phyloP scores from a whole-genome alignment of 2,797 vertebrate genomes.

The Tarsius wallacei region DNA sequence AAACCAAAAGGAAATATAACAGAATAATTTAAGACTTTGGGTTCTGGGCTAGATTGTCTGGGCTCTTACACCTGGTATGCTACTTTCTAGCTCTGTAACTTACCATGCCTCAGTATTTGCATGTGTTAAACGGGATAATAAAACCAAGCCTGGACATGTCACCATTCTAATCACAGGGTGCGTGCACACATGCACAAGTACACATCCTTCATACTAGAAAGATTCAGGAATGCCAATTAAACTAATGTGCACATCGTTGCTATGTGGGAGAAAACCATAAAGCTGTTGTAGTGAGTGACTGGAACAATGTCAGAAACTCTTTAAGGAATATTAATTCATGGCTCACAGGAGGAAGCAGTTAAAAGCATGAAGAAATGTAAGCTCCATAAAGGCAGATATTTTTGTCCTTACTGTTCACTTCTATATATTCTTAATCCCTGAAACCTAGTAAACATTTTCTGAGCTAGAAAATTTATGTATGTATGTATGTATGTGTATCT shows the following conservation, averaged over 20 bases:
- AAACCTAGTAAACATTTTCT: slow-evolving; percentile 15
- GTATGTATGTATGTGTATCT: neutral
- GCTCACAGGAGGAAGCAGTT: neutral
- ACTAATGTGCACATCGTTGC: neutral
- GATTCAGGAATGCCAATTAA: neutral
- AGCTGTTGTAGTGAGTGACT: neutral
- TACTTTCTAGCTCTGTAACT: slow-evolving; percentile 23
- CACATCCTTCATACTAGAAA: neutral
- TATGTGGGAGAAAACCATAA: neutral
- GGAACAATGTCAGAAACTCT: neutral
- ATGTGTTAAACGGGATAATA: neutral
- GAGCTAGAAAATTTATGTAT: neutral
- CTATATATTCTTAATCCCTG: neutral
- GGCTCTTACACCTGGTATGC: neutral
- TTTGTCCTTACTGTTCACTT: neutral
- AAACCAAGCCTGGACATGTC: neutral
- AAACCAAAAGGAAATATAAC: slow-evolving; percentile 15
- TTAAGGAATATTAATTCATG: neutral
- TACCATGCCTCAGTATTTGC: neutral
- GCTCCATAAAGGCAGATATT: neutral
- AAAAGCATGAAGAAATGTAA: neutral
- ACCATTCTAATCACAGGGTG: neutral
- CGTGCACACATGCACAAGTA: neutral
- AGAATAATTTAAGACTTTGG: neutral
- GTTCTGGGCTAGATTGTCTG: neutral